phyloP scores from a whole-genome alignment of 2,113 vertebrate genomes.

The Rhinoptilus africanus region DNA sequence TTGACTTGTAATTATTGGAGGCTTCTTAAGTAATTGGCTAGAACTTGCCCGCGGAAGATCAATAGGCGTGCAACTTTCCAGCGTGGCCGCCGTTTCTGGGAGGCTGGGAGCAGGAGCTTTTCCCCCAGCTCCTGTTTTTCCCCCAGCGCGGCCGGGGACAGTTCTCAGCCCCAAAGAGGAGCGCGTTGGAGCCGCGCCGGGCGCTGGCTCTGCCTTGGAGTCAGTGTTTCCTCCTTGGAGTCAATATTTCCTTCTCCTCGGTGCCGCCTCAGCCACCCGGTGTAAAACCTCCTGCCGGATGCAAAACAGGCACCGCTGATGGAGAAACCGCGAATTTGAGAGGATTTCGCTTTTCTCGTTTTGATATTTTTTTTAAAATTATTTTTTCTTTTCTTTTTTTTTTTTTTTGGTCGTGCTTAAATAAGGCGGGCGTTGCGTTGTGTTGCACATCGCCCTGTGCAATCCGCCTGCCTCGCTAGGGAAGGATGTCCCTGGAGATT shows the following conservation, averaged over 20 bases:
- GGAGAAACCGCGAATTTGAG: neutral
- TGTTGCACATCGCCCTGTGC: neutral
- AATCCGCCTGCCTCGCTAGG: neutral
- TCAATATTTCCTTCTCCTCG: neutral
- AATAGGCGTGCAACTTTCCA: slow-evolving; percentile 7
- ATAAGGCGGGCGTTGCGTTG: neutral
- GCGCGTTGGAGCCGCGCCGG: neutral
- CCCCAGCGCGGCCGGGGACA: neutral
- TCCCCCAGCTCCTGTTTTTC: neutral
- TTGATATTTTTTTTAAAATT: neutral
- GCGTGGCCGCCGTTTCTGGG: neutral
- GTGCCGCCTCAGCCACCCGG: slow-evolving; percentile 7
- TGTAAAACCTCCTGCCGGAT: slow-evolving; percentile 17
- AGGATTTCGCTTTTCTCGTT: neutral
- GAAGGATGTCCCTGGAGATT: neutral
- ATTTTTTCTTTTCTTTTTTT: neutral
- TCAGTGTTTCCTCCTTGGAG: neutral
- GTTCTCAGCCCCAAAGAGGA: neutral
- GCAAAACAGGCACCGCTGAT: slow-evolving; percentile 25
- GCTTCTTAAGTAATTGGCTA: slow-evolving; percentile 6
- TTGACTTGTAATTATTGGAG: neutral
- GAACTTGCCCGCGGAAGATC: slow-evolving; percentile 24
- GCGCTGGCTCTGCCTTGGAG: neutral
- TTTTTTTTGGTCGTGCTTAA: too few species aligned
- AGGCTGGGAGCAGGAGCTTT: neutral